A percentile compares a stretch with the other conserved stretches of the same genome.
These are phyloP conservation scores for Festucalex cinctus DNA, from an alignment of 2,113 vertebrate species.

Conservation along the genomic window DNA sequence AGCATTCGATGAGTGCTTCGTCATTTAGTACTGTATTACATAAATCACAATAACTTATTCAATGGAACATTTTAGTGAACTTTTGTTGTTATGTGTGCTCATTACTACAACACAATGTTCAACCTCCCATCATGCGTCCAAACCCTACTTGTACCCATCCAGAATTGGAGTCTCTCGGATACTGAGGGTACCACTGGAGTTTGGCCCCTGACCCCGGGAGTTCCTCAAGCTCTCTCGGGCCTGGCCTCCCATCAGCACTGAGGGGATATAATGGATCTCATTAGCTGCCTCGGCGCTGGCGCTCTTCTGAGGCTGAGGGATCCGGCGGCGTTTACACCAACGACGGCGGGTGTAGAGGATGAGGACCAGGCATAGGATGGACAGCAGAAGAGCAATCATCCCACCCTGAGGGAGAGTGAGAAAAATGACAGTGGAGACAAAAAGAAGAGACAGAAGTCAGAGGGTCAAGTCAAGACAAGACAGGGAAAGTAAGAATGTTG, in stretches of 20 bases:
- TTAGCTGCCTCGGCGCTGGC: constrained; percentile 96
- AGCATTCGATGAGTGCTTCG: constrained; percentile 20
- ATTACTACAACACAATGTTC: background rate
- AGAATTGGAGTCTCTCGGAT: constrained; percentile 97
- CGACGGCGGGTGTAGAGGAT: constrained; percentile 95
- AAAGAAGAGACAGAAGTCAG: constrained; percentile 11
- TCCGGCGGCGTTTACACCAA: constrained; percentile 95
- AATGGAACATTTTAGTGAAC: background rate
- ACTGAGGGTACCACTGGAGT: constrained; percentile 93
- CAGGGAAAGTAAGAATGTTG: constrained; percentile 31
- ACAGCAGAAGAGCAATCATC: constrained; percentile 95
- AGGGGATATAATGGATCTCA: constrained; percentile 98
- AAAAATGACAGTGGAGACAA: constrained; percentile 27
- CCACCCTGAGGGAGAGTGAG: constrained; percentile 79
- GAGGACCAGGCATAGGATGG: constrained; percentile 93
- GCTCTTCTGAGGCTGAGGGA: constrained; percentile 97
- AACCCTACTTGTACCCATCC: constrained; percentile 77
- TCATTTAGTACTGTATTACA: background rate
- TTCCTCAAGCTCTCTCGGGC: constrained; percentile 94
- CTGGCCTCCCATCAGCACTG: constrained; percentile 92
- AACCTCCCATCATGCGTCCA: background rate
- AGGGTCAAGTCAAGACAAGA: constrained; percentile 23
- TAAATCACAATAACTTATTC: constrained; percentile 3
- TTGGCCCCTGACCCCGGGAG: constrained; percentile 90
- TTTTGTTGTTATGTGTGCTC: background rate